Percentiles rank a stretch among this genome's conserved stretches.
phyloP scores from a whole-genome alignment of 2,797 vertebrate species.

The Melanotaenia parkinsoni region DNA sequence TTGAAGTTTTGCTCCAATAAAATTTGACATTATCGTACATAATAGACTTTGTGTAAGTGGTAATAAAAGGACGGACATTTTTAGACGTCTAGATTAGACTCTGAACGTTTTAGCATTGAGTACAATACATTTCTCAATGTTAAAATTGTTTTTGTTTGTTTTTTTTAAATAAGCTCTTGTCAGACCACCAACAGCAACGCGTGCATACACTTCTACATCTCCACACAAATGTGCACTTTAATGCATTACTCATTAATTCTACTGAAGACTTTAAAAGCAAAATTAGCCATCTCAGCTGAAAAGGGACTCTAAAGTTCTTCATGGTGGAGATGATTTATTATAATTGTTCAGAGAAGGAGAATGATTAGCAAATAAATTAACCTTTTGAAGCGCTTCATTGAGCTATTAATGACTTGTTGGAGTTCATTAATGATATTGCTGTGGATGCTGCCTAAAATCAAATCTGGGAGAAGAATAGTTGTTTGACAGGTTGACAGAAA shows the following conservation, averaged over 20 bases:
- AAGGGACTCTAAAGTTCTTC: conserved; percentile 31
- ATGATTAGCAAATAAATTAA: conserved; percentile 67
- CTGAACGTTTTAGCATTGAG: neutral
- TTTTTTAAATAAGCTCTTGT: conserved; percentile 6
- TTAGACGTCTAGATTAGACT: conserved; percentile 11
- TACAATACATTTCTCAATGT: conserved; percentile 24
- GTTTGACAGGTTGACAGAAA: conserved; percentile 49
- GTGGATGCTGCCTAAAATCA: conserved; percentile 37
- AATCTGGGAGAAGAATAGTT: conserved; percentile 34
- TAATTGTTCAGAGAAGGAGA: conserved; percentile 47
- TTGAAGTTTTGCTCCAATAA: neutral
- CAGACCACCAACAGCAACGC: conserved; percentile 22
- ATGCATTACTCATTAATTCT: conserved; percentile 19
- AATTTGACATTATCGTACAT: neutral
- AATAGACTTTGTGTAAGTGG: neutral
- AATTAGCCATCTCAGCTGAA: conserved; percentile 26
- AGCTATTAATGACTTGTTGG: conserved; percentile 55
- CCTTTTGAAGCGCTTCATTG: conserved; percentile 60
- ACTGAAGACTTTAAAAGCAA: conserved; percentile 6
- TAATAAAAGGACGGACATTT: conserved; percentile 8
- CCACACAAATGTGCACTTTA: conserved; percentile 3
- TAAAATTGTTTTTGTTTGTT: conserved; percentile 1
- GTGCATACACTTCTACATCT: neutral
- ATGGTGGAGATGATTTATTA: conserved; percentile 54
- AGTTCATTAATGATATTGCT: conserved; percentile 47